phyloP scores from a whole-genome alignment of 35 echinoderm and acorn worm species.

The Apostichopus californicus region DNA sequence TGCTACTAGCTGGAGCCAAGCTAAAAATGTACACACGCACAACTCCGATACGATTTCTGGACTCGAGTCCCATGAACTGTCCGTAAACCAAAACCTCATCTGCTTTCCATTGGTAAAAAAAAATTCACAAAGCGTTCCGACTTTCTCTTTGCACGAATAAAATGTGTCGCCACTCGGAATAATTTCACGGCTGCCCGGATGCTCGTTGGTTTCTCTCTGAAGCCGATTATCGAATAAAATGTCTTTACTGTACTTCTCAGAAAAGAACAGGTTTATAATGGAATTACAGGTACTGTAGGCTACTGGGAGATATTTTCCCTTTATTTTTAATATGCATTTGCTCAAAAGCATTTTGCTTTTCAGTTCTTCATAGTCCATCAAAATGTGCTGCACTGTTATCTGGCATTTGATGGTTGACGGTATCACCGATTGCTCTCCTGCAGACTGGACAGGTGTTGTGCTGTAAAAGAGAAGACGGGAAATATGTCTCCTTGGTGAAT shows the following conservation, averaged over 20 bases:
- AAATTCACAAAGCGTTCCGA: background rate
- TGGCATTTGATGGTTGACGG: background rate
- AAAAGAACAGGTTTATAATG: background rate
- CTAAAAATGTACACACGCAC: background rate
- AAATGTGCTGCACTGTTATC: background rate
- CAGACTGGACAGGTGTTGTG: slow-evolving; percentile 88
- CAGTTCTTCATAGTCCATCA: slow-evolving; percentile 3
- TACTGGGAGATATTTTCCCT: background rate
- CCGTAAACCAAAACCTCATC: background rate
- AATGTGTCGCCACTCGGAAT: background rate
- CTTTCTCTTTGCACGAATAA: too few species aligned
- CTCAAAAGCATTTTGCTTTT: background rate
- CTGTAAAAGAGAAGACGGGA: slow-evolving; percentile 45
- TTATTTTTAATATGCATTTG: background rate
- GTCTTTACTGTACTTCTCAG: background rate
- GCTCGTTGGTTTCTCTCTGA: background rate
- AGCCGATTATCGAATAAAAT: background rate
- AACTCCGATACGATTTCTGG: background rate
- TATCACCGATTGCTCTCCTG: slow-evolving; percentile 42
- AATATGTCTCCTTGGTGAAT: too few species aligned
- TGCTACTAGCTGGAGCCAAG: too few species aligned
- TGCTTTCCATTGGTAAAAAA: background rate
- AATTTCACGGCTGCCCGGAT: background rate
- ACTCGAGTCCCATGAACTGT: background rate
- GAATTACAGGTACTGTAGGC: background rate